Conservation (phyloP, 1,140 invertebrate species). For the Pachypsylla venusta region DNA sequence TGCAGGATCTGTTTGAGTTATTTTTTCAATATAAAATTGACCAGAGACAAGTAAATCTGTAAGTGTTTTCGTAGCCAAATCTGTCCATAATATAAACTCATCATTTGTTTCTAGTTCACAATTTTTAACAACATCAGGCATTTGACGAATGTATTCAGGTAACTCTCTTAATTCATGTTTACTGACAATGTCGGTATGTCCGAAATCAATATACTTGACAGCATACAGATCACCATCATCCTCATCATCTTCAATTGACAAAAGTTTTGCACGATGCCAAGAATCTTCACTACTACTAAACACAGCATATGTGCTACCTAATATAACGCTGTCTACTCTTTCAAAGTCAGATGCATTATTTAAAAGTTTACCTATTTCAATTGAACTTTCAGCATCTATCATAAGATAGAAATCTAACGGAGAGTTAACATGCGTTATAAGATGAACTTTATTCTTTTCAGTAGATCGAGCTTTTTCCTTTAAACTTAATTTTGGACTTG, state of each 20-base stretch:
- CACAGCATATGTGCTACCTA: not conserved
- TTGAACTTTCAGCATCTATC: constrained; percentile 34
- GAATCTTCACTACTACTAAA: not conserved
- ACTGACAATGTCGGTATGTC: not conserved
- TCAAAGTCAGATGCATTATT: not conserved
- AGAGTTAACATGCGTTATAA: constrained; percentile 40
- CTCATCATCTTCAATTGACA: not conserved
- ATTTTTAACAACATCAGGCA: not conserved
- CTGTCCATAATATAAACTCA: not conserved
- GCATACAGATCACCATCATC: not conserved
- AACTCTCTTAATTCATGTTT: not conserved
- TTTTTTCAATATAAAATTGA: not conserved
- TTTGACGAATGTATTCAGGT: not conserved
- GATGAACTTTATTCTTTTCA: not conserved
- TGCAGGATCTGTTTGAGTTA: not conserved
- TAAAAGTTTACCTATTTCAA: not conserved
- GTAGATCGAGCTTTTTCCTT: not conserved
- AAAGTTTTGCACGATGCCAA: not conserved
- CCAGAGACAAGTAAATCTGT: not conserved
- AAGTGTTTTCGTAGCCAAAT: not conserved
- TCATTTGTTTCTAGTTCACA: not conserved
- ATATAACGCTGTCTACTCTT: not conserved
- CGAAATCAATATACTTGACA: not conserved
- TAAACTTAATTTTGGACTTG: not conserved
- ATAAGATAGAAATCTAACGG: constrained; percentile 49